A percentile compares a stretch with the other conserved stretches of the same genome.
Conservation (phyloP, 2,113 vertebrate genomes). For the Ornithorhynchus anatinus region DNA sequence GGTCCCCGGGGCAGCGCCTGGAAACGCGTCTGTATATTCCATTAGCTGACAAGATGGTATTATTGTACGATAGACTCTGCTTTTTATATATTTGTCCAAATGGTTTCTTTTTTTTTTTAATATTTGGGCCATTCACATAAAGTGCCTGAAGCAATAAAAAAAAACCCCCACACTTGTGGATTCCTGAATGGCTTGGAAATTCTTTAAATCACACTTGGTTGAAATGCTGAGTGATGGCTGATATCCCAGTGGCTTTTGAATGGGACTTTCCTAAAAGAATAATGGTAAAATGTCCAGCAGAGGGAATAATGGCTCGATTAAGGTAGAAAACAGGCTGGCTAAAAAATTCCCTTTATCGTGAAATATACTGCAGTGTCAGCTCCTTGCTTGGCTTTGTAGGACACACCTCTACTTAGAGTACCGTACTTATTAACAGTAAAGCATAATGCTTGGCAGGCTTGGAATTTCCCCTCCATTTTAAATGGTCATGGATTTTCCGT, state of each 20-base stretch:
- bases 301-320: no score
- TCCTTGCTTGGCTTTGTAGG: neutral
- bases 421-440: no score
- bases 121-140: neutral
- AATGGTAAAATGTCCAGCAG: no score
- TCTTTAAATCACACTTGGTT: neutral
- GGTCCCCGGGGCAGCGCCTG: rapidly evolving
- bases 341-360: neutral
- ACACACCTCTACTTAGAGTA: neutral
- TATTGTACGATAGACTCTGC: conserved; percentile 38
- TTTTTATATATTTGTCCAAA: conserved; percentile 45
- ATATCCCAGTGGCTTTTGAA: no score
- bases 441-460: no score
- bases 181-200: conserved; percentile 9
- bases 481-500: no score
- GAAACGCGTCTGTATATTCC: neutral
- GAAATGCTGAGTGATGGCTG: neutral
- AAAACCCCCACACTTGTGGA: neutral
- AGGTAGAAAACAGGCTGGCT: neutral
- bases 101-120: no score
- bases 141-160: conserved; percentile 45
- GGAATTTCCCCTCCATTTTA: no score
- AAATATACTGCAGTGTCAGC: neutral
- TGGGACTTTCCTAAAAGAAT: no score
- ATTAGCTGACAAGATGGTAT: neutral